Conservation (phyloP, 23 tunicate species). For the Halocynthia roretzi region DNA sequence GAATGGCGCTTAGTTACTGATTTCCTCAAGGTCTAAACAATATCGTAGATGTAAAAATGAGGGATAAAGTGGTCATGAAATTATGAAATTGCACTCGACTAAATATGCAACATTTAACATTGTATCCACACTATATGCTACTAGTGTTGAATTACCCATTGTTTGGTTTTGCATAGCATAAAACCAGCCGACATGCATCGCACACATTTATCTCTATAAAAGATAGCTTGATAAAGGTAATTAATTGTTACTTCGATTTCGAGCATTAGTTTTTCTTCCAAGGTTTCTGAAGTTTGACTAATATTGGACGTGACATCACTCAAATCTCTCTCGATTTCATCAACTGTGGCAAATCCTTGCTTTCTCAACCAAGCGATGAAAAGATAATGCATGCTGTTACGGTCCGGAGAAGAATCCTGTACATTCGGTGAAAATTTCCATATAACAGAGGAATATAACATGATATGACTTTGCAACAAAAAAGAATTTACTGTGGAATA, state of each 20-base stretch:
- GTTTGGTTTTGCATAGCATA: too few species aligned
- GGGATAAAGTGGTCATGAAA: too few species aligned
- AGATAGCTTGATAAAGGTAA: too few species aligned
- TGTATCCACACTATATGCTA: too few species aligned
- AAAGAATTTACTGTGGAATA: neutral
- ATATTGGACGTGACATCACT: neutral
- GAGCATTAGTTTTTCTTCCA: conserved; percentile 1
- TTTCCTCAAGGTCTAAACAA: too few species aligned
- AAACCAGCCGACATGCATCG: too few species aligned
- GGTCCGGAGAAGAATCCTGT: conserved; percentile 9
- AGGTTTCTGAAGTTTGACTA: neutral
- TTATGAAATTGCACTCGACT: too few species aligned
- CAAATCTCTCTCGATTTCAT: conserved; percentile 8
- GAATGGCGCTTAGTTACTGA: too few species aligned
- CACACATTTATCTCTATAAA: too few species aligned
- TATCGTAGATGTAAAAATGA: too few species aligned
- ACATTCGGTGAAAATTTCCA: neutral
- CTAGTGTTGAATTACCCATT: too few species aligned
- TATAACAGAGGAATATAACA: neutral
- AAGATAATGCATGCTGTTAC: neutral
- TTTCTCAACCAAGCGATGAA: conserved; percentile 46
- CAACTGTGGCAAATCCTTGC: conserved; percentile 38
- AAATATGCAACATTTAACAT: too few species aligned
- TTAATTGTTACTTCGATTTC: neutral
- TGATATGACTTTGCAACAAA: neutral